Base-by-base conservation (phyloP, 2,888 invertebrate genomes). In the Drosophila recens region DNA sequence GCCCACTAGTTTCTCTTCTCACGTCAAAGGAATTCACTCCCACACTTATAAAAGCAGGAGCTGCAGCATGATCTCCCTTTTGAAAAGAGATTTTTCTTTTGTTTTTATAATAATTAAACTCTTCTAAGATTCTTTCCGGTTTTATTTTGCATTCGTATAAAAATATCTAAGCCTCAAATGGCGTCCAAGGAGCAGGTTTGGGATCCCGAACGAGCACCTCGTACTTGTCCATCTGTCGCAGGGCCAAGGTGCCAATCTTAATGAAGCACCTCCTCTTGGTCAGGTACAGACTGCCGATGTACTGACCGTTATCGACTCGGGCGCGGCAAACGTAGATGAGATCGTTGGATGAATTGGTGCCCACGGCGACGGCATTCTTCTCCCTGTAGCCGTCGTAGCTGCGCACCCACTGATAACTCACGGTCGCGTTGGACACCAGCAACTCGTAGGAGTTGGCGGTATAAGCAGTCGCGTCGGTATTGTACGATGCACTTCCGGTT, bases 341-440 rank as follows among this genome's bases (percentile, higher is more conserved):
- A 13, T 87, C 87, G 27, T 79, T 70, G 2, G 11, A 8, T 1
- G 9, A 1, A 13, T 46, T 70, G 0, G 85, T 82, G 1, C 82
- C 82, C 1, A 77, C 80, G 13, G 67, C 61, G 0, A 82, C 82
- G 3, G 52, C 9, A 17, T 56, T 46, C 15, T 30, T 46, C 43
- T 82, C 82, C 53, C 36, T 43, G 36, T 33, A 79, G 5, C 82
- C 82, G 58, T 82, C 77, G 45, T 4, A 82, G 20, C 82, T 82
- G 20, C 69, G 74, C 1, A 67, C 57, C 82, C 82, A 82, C 0
- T 53, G 23, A 27, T 82, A 82, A 11, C 53, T 61, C 2, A 64
- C 0, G 5, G 79, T 62, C 11, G n/a, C 65, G 45, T 72, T 68
- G 30, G 59, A 10, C 0, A 79, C 67, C 9, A 82, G 46, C 20